Evolutionary conservation across 2,888 invertebrate genomes (phyloP).

Genomic region (Mimachlamys varia): DNA sequence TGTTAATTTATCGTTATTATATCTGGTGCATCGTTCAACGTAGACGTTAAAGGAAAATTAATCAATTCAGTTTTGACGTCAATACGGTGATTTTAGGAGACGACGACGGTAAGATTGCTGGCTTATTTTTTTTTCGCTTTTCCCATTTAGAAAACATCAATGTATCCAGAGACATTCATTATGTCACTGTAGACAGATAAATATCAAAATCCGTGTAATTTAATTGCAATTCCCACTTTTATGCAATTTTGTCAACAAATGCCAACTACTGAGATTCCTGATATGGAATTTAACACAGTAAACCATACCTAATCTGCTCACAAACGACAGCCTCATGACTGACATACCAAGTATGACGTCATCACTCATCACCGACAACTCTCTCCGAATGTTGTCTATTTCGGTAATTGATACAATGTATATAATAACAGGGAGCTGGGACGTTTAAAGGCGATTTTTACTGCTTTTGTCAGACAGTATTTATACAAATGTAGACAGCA

Average conservation of each 20-base stretch:
- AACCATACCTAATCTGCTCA: neutral
- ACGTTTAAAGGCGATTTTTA: too few relatives aligned
- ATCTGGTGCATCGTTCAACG: neutral
- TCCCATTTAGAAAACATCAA: neutral
- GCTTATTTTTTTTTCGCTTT: neutral
- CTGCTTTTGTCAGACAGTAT: neutral
- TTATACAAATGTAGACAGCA: neutral
- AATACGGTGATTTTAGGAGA: neutral
- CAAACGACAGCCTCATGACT: neutral
- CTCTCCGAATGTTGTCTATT: neutral
- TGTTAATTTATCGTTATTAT: neutral
- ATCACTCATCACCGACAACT: neutral
- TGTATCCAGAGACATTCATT: neutral
- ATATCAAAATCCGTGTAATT: neutral
- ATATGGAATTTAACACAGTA: neutral
- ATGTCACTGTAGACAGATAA: neutral
- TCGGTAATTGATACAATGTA: neutral
- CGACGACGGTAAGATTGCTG: neutral
- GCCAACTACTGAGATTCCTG: neutral
- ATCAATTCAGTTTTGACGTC: neutral
- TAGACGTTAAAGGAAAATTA: neutral
- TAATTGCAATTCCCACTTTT: neutral
- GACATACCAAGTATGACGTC: neutral
- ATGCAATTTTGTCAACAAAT: neutral
- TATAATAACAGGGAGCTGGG: too few relatives aligned